phyloP scores from a whole-genome alignment of 2,113 vertebrate species.

The Varanus salvator region DNA sequence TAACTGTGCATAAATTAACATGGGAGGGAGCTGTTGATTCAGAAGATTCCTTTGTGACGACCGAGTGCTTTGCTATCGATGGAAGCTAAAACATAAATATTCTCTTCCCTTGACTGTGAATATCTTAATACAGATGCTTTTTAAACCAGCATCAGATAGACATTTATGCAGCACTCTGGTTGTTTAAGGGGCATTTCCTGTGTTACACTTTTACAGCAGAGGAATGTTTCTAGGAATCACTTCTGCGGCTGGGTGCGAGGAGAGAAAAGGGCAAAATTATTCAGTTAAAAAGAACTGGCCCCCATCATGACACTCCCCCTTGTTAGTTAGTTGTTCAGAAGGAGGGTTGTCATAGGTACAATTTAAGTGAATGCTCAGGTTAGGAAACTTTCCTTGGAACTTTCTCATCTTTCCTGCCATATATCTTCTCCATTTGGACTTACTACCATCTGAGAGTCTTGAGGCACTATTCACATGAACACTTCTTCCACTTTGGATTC shows the following conservation, averaged over 20 bases:
- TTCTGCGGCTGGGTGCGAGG: too few species aligned
- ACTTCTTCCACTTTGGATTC: too few species aligned
- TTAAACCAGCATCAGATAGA: constrained; percentile 2
- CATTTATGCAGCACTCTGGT: constrained; percentile 36
- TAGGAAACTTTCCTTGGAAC: too few species aligned
- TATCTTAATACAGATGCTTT: not conserved
- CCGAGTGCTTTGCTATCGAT: constrained; percentile 24
- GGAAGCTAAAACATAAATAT: constrained; percentile 38
- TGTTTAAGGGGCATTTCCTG: not conserved
- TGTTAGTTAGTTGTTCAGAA: not conserved
- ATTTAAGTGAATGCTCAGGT: too few species aligned
- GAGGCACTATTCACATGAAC: too few species aligned
- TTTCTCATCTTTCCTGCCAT: too few species aligned
- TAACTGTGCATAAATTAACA: constrained; percentile 65
- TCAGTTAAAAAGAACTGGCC: not conserved
- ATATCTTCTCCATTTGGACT: too few species aligned
- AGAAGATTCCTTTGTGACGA: constrained; percentile 48
- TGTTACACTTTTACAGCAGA: constrained; percentile 11
- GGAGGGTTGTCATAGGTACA: too few species aligned
- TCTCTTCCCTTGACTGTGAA: not conserved
- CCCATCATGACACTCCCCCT: not conserved
- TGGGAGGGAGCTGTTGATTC: constrained; percentile 50
- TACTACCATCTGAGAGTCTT: too few species aligned
- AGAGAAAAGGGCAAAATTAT: not conserved
- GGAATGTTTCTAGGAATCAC: constrained; percentile 1